Evolutionary conservation across 2,888 invertebrate species (phyloP), one percentile per base, ranked within the genome.

Genomic region (Eupithecia abbreviata): DNA sequence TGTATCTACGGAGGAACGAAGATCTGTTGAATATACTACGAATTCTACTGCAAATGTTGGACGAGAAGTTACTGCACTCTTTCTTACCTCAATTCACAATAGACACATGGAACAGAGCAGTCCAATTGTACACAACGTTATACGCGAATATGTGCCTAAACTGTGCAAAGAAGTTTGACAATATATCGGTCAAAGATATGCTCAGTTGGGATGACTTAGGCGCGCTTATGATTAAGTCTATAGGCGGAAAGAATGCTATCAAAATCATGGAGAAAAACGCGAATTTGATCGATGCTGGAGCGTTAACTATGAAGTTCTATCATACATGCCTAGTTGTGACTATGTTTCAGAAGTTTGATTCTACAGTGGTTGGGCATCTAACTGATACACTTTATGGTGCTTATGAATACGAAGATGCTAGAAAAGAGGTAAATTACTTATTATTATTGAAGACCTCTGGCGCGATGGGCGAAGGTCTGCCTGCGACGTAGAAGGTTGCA

Each of bases 171-270:
- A 90, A 90, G 69, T 93, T 95, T 71, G 87, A 90, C 47, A 88
- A 95, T 79, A 90, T 95, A 70, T 91, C 92, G 1, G 93, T 95
- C 0, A 93, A 90, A 72, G 90, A 93, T 72, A 95, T 96, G 79
- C 85, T 96, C 47, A 92, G 92, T 84, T 97, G 97, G 97, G 96
- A 95, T 67, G 94, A 95, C 66, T 87, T 97, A 13, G 96, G 96
- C 2, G 90, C 93, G 3, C 86, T 96, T 43, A 95, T 97, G 84
- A 94, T 97, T 70, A 96, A 96, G 84, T 96, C 95, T 0, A 90
- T 97, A 47, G 96, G 96, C 18, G 95, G 96, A 2, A 93, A 90
- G 76, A 94, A 95, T 81, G 95, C 96, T 0, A 89, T 96, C 58
- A 92, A 93, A 81, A 89, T 97, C 49, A 89, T 97, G 85, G 91